Evolutionary conservation across 2,888 invertebrate species (phyloP), one percentile per base, ranked within the genome.

Genomic region (Hemicrepidius hirtus): DNA sequence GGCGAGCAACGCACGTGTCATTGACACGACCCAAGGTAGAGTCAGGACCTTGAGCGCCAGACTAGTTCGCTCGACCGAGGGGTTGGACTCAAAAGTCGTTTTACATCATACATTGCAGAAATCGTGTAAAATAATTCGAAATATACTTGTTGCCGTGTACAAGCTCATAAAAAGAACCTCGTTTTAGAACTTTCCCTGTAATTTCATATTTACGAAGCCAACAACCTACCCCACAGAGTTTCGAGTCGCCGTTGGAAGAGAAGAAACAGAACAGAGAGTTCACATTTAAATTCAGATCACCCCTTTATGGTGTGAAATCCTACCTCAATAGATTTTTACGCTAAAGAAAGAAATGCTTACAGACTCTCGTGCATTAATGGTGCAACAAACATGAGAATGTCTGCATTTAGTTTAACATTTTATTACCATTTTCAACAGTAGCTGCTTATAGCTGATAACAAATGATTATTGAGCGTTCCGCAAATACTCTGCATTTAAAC

Each of bases 21-120:
- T 86, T 87, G 87, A 87, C 87, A 83, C 84, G 81, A 82, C 78
- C 85, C 86, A 86, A 86, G 86, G 87, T 86, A 85, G 83, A 81
- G 75, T 66, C 80, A 80, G 81, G 85, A 85, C 87, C 86, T 86
- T 87, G 87, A 86, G 78, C 74, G 63, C 64, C 64, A 67, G 74
- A 68, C 71, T 70, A 62, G 70, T 37, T 53, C 60, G 44, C 50
- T 53, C 60, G 44, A 64, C 40, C 32, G 53, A n/a, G 63, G 60
- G 32, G 37, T 59, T 50, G 68, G 60, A 32, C 32, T 32, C 9
- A 1, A 5, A 32, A 46, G 46, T 18, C 46, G 46, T 46, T 18
- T 46, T 20, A 16, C 18, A 46, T 9, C 16, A 20, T 46, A 18
- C 16, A 18, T 18, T 16, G 18, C 9, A 10, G 0, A 18, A 18